Base-by-base conservation (phyloP, 2,113 vertebrate species). In the Archilochus colubris region DNA sequence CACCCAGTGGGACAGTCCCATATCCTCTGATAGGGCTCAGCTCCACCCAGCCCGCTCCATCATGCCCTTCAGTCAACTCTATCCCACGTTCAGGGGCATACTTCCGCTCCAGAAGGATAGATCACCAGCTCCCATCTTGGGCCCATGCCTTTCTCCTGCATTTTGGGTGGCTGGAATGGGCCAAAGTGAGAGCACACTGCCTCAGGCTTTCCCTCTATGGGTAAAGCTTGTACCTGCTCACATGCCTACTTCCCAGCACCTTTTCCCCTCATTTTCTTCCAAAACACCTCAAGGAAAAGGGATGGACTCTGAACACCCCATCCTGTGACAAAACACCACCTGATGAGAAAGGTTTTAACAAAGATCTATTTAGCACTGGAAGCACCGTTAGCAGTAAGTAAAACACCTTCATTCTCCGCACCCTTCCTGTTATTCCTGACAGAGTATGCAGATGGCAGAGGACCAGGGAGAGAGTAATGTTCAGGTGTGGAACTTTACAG, bases 101-200 rank as follows among this genome's bases (percentile, higher is more conserved):
- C 7, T 63, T 81, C 9, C 1, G 22, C n/a, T 75, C 44, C 51
- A 68, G 16, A 9, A 36, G 51, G 10, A 64, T 36, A 63, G 19
- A 77, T 7, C 19, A 3, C 8, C 6, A 33, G 15, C 4, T 12
- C 4, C n/a, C 40, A 51, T 25, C 48, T 67, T 67, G 43, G 54
- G 33, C 15, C 27, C 62, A 61, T 0, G 0, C 0, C 0, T n/a
- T 4, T 81, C 38, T 30, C 36, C 36, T 50, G 20, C 6, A 15
- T 61, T 94, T 44, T 43, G 31, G 23, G 53, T 1, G 1, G 28
- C 10, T 9, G 2, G 24, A 67, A 40, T 2, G 14, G 22, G 36
- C 36, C 53, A 54, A 76, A 76, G 67, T 2, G 0, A 7, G 1
- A 1, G 1, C 5, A 4, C 0, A 0, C 58, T 76, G 31, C 58